Percentiles rank a stretch among this genome's conserved stretches.
These are phyloP conservation scores for Zele albiditarsus DNA, from an alignment of 2,888 invertebrate species.

Conservation along the genomic window DNA sequence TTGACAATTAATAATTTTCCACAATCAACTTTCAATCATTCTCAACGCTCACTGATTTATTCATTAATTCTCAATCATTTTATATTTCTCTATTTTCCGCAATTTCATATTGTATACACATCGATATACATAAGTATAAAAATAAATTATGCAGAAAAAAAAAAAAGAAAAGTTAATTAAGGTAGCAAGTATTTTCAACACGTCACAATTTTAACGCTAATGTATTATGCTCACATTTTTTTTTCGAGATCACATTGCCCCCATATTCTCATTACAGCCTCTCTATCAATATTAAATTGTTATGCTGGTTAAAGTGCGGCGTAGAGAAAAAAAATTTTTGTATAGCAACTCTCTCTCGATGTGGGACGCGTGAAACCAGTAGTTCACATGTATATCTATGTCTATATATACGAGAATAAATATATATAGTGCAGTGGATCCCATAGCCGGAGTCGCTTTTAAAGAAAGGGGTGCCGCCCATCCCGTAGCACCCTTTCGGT, in stretches of 20 bases:
- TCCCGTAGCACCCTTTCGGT: slow-evolving; percentile 50
- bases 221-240: slow-evolving; percentile 11
- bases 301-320: slow-evolving; percentile 56
- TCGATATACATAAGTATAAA: not conserved
- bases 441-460: not conserved
- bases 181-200: slow-evolving; percentile 22
- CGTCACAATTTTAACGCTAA: slow-evolving; percentile 25
- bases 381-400: slow-evolving; percentile 26
- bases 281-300: slow-evolving; percentile 65
- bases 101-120: not conserved
- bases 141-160: slow-evolving; percentile 1
- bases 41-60: too few species aligned
- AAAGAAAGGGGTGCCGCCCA: slow-evolving; percentile 45
- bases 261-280: slow-evolving; percentile 55
- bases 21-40: too few species aligned
- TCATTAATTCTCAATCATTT: too few species aligned
- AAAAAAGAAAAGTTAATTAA: not conserved
- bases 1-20: too few species aligned
- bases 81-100: too few species aligned
- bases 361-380: slow-evolving; percentile 31
- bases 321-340: slow-evolving; percentile 44
- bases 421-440: slow-evolving; percentile 15
- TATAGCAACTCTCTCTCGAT: slow-evolving; percentile 18
- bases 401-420: slow-evolving; percentile 16
- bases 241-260: not conserved